phyloP scores from a whole-genome alignment of 2,113 vertebrate genomes.

The Nansenia antarctica region DNA sequence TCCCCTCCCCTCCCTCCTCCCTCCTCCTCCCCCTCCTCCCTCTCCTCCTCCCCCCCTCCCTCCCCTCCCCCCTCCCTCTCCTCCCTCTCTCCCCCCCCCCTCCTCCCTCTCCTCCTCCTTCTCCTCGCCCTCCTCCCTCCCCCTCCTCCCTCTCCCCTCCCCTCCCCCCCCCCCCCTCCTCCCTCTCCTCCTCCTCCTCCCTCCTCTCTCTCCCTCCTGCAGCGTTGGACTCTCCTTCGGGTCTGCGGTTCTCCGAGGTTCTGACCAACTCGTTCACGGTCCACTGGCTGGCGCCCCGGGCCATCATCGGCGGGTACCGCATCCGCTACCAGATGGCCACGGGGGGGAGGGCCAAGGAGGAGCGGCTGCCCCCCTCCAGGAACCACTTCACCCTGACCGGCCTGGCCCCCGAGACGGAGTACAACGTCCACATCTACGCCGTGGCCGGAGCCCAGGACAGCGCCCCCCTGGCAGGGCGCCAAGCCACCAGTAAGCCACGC shows the following conservation, averaged over 20 bases:
- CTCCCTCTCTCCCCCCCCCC: too few species aligned
- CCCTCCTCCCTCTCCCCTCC: too few species aligned
- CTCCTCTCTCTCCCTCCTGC: slow-evolving; percentile 6
- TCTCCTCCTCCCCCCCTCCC: too few species aligned
- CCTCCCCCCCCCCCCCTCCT: too few species aligned
- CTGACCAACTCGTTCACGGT: slow-evolving; percentile 90
- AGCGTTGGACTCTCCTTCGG: slow-evolving; percentile 90
- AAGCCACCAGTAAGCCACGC: slow-evolving; percentile 83
- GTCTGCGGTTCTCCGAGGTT: slow-evolving; percentile 89
- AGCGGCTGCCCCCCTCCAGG: slow-evolving; percentile 87
- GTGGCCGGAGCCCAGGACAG: slow-evolving; percentile 78
- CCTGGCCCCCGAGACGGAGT: slow-evolving; percentile 85
- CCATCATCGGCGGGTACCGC: slow-evolving; percentile 82
- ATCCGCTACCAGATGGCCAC: slow-evolving; percentile 83
- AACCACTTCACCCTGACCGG: slow-evolving; percentile 92
- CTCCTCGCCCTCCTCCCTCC: too few species aligned
- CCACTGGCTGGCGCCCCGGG: slow-evolving; percentile 89
- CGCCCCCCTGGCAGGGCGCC: slow-evolving; percentile 80
- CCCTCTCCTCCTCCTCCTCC: too few species aligned
- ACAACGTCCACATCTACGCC: slow-evolving; percentile 84
- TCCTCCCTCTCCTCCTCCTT: too few species aligned
- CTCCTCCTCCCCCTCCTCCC: too few species aligned
- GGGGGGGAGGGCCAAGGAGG: slow-evolving; percentile 81
- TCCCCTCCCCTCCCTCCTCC: too few species aligned
- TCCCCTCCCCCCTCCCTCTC: too few species aligned